These are phyloP conservation scores for Dinocampus coccinellae DNA, from an alignment of 2,888 invertebrate species.

Conservation along the genomic window DNA sequence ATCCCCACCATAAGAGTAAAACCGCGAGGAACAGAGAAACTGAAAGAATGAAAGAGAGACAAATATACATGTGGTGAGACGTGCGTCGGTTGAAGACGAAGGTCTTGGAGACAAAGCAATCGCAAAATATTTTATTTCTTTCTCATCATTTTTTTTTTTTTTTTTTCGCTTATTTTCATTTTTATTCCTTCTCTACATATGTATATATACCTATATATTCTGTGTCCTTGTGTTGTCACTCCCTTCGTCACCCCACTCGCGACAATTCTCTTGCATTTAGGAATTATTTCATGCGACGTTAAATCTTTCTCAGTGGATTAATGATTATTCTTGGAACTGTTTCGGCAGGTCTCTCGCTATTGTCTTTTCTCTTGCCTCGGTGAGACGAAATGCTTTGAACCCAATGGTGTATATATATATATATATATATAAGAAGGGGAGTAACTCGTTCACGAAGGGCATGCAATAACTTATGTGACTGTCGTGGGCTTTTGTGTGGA, in stretches of 20 bases:
- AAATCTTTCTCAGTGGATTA: constrained; percentile 48
- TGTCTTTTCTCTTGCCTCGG: constrained; percentile 37
- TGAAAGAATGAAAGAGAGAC: constrained; percentile 13
- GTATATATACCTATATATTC: neutral
- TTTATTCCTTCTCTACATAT: neutral
- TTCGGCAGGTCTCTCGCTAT: constrained; percentile 42
- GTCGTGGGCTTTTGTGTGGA: constrained; percentile 54
- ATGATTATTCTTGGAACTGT: constrained; percentile 50
- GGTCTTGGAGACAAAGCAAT: constrained; percentile 35
- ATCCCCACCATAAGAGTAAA: constrained; percentile 45
- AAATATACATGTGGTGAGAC: constrained; percentile 7
- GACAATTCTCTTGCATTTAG: constrained; percentile 44
- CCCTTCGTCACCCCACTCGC: neutral
- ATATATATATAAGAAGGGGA: neutral
- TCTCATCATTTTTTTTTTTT: neutral
- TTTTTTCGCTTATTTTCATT: constrained; percentile 9
- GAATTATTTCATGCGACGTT: constrained; percentile 49
- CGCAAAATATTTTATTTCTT: constrained; percentile 16
- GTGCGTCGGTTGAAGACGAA: constrained; percentile 24
- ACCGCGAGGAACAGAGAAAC: constrained; percentile 27
- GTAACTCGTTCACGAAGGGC: constrained; percentile 37
- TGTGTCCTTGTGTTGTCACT: neutral
- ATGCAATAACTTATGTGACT: constrained; percentile 54
- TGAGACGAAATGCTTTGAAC: constrained; percentile 18
- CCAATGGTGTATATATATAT: neutral